Conservation (phyloP, 2,113 vertebrate species). For the Ranitomeya variabilis region DNA sequence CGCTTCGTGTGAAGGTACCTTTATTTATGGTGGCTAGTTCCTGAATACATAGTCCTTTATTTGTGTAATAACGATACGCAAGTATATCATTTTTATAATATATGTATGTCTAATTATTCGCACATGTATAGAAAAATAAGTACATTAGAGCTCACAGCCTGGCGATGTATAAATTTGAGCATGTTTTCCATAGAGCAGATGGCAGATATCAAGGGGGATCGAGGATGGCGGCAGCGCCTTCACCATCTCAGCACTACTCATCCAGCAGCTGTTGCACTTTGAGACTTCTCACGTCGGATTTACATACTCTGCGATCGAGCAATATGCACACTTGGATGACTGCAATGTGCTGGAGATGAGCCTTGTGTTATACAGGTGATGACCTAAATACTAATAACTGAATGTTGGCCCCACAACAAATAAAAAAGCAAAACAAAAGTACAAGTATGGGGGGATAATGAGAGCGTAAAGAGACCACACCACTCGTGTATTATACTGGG, state of each 20-base stretch:
- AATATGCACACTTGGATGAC: conserved; percentile 30
- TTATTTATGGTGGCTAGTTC: too few relatives aligned
- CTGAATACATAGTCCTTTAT: too few relatives aligned
- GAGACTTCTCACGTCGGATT: conserved; percentile 67
- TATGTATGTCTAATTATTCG: conserved; percentile 56
- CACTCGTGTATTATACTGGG: too few relatives aligned
- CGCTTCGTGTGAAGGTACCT: too few relatives aligned
- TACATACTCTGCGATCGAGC: conserved; percentile 63
- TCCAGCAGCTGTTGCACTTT: conserved; percentile 86
- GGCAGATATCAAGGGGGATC: conserved; percentile 83
- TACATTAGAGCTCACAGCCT: conserved; percentile 65
- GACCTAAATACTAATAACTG: not conserved
- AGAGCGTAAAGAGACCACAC: not conserved
- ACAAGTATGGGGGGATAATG: not conserved
- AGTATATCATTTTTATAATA: not conserved
- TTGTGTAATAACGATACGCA: not conserved
- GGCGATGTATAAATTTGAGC: conserved; percentile 81
- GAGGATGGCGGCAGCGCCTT: conserved; percentile 69
- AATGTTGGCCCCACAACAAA: not conserved
- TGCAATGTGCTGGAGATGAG: not conserved
- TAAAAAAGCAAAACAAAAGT: not conserved
- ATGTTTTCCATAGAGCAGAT: conserved; percentile 94
- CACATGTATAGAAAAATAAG: conserved; percentile 59
- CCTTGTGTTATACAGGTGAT: not conserved
- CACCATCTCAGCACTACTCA: conserved; percentile 70